phyloP scores from a whole-genome alignment of 2,888 invertebrate species.

The Cyclophora punctaria region DNA sequence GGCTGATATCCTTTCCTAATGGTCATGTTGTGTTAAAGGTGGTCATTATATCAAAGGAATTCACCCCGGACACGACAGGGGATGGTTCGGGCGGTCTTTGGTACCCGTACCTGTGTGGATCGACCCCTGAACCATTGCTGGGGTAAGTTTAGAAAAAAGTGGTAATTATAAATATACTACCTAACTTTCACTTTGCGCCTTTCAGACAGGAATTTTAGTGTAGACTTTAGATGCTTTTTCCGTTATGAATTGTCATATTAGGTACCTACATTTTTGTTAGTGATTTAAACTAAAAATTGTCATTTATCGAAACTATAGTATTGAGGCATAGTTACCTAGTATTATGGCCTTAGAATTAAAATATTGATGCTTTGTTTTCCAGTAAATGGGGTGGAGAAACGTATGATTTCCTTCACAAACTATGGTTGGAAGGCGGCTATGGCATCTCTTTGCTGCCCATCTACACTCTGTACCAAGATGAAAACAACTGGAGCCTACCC shows the following conservation, averaged over 20 bases:
- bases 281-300: neutral
- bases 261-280: too few relatives aligned
- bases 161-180: too few relatives aligned
- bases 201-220: too few relatives aligned
- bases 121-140: conserved; percentile 52
- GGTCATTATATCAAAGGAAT: conserved; percentile 78
- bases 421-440: conserved; percentile 74
- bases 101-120: conserved; percentile 79
- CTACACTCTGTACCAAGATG: conserved; percentile 32
- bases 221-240: too few relatives aligned
- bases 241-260: too few relatives aligned
- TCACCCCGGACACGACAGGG: conserved; percentile 83
- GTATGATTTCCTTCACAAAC: conserved; percentile 72
- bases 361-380: conserved; percentile 16
- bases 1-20: neutral
- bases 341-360: too few relatives aligned
- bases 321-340: too few relatives aligned
- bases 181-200: too few relatives aligned
- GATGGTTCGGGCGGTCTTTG: conserved; percentile 87
- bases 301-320: neutral
- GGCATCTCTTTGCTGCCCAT: conserved; percentile 42
- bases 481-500: conserved; percentile 16
- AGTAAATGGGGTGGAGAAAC: conserved; percentile 80
- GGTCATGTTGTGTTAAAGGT: conserved; percentile 50
- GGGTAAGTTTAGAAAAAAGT: too few relatives aligned